Percentiles rank a stretch among this genome's conserved stretches.
These are phyloP conservation scores for Caloenas nicobarica DNA, from an alignment of 2,113 vertebrate species.

Conservation along the genomic window DNA sequence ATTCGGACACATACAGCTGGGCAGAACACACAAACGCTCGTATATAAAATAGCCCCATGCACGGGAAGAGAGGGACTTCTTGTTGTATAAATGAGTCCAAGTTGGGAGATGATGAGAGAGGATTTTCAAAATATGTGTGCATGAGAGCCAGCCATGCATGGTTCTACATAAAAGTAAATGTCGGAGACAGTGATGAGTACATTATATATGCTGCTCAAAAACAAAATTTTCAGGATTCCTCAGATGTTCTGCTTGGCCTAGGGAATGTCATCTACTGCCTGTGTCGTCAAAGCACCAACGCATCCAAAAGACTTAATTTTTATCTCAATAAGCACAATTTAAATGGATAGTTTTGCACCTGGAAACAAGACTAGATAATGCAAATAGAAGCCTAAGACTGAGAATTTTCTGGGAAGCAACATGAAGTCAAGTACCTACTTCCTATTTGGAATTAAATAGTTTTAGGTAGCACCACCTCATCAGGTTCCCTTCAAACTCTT, in stretches of 20 bases:
- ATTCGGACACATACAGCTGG: conserved; percentile 42
- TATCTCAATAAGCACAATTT: background rate
- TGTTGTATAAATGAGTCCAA: background rate
- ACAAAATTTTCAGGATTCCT: background rate
- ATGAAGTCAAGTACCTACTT: background rate
- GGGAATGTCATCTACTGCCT: background rate
- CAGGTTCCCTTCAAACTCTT: background rate
- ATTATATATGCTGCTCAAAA: background rate
- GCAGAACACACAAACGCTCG: conserved; percentile 1
- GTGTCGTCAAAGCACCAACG: background rate
- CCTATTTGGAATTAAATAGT: background rate
- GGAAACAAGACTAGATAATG: background rate
- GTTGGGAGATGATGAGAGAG: fast-evolving
- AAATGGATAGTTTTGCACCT: background rate
- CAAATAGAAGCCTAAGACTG: background rate
- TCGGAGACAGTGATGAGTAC: background rate
- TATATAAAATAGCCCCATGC: background rate
- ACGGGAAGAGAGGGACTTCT: background rate
- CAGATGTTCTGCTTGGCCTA: background rate
- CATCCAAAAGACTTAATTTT: background rate
- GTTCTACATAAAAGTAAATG: background rate
- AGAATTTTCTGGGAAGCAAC: background rate
- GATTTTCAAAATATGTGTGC: background rate
- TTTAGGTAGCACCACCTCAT: background rate
- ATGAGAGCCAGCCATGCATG: background rate